A percentile compares a stretch with the other conserved stretches of the same genome.
phyloP scores from a whole-genome alignment of 2,113 vertebrate species.

The Xerus inauris region DNA sequence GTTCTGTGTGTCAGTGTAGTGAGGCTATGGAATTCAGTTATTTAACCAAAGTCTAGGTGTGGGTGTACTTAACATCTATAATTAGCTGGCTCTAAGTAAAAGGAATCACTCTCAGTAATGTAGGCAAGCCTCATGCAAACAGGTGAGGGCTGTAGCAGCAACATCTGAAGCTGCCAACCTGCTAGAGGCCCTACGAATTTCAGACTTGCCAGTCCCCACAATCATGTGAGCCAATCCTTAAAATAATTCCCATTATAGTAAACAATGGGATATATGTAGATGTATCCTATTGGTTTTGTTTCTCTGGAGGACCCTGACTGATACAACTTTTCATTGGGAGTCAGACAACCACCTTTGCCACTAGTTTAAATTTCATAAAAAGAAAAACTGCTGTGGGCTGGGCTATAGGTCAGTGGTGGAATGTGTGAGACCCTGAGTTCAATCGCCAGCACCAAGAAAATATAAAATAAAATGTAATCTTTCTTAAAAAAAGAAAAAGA shows the following conservation, averaged over 20 bases:
- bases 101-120: background rate
- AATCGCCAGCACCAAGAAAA: no score
- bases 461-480: no score
- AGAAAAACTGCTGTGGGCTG: background rate
- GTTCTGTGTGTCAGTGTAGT: background rate
- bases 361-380: background rate
- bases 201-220: background rate
- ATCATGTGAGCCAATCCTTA: background rate
- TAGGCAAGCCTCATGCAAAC: background rate
- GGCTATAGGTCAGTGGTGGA: no score
- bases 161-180: background rate
- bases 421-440: no score
- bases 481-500: no score
- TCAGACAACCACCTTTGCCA: background rate
- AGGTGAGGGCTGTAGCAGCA: background rate
- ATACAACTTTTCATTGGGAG: background rate
- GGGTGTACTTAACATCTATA: no score
- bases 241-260: background rate
- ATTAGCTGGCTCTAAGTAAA: background rate
- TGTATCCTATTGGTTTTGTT: no score
- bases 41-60: background rate
- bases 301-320: background rate
- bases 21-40: no score
- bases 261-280: no score
- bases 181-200: background rate